Base-by-base conservation (phyloP, 2,797 vertebrate species). In the Intellagama lesueurii region DNA sequence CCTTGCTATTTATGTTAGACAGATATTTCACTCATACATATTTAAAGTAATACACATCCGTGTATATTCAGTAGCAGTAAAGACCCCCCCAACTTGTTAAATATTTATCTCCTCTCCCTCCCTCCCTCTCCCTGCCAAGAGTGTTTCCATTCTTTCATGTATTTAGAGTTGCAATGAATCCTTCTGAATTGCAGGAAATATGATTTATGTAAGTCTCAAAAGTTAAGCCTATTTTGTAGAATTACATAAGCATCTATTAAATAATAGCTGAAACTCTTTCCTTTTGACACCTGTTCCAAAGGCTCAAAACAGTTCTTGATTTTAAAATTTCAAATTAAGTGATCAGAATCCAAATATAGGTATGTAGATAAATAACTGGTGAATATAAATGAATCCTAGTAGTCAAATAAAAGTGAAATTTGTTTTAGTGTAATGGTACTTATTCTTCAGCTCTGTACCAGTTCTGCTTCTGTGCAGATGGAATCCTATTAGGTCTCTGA, bases 181-280 rank as follows among this genome's bases (percentile, higher is more conserved):
- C 82, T 87, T 90, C 72, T 72, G 82, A 79, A 73, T 60, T 87
- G 66, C 28, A 76, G 35, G 76, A 19, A 70, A 72, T 83, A 79
- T 82, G 89, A 91, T 92, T 94, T 93, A 91, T 92, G 90, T 92
- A 86, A 89, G 91, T 73, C 73, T 91, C 77, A 79, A 88, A 94
- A 93, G 84, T 24, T 49, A 26, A 87, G 91, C 64, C 89, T 94
- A 90, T 91, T 93, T 94, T 90, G 93, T 87, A 92, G 93, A 73
- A 88, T 85, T 89, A 88, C 80, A 86, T 52, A 76, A 44, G 32
- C 3, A 24, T 77, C 26, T 69, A 19, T 91, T 91, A 86, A 93
- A 90, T 91, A 93, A 88, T 84, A 94, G 89, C 87, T 90, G 90
- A 91, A 90, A 49, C 91, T 91, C 40, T 87, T 56, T 44, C 90